Conservation (phyloP, 2,888 invertebrate genomes). For the Acronicta leporina region DNA sequence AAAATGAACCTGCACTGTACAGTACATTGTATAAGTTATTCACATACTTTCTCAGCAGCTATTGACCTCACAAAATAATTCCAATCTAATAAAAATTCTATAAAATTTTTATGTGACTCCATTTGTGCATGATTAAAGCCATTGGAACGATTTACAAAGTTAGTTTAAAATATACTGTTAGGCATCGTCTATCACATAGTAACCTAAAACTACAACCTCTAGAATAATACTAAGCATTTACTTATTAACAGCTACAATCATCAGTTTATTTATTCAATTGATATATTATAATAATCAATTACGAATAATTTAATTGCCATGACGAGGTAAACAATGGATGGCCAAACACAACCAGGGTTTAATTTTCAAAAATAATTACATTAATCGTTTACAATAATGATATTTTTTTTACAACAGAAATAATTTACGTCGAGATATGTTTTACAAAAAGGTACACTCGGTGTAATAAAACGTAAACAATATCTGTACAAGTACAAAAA, state of each 20-base stretch:
- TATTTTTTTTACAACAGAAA: conserved; percentile 45
- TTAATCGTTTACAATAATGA: conserved; percentile 29
- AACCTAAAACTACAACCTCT: conserved; percentile 75
- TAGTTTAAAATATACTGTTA: conserved; percentile 72
- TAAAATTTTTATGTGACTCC: conserved; percentile 65
- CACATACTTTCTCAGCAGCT: not conserved
- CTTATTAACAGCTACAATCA: conserved; percentile 54
- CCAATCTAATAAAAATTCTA: conserved; percentile 51
- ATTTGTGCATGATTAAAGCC: conserved; percentile 85
- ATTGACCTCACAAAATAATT: conserved; percentile 7
- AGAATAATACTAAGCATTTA: conserved; percentile 61
- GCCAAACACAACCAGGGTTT: conserved; percentile 71
- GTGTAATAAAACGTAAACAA: conserved; percentile 70
- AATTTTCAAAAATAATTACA: conserved; percentile 54
- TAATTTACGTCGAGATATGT: conserved; percentile 61
- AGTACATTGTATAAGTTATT: conserved; percentile 1
- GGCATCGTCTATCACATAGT: conserved; percentile 83
- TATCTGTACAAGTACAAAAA: conserved; percentile 84
- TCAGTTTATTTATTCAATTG: conserved; percentile 44
- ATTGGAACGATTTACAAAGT: conserved; percentile 69
- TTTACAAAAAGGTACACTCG: conserved; percentile 67
- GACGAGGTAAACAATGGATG: conserved; percentile 62
- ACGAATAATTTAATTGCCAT: conserved; percentile 56
- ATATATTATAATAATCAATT: conserved; percentile 41
- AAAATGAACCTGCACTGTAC: not conserved